These are phyloP conservation scores for Lasiommata megera DNA, from an alignment of 2,888 invertebrate genomes.

Conservation along the genomic window DNA sequence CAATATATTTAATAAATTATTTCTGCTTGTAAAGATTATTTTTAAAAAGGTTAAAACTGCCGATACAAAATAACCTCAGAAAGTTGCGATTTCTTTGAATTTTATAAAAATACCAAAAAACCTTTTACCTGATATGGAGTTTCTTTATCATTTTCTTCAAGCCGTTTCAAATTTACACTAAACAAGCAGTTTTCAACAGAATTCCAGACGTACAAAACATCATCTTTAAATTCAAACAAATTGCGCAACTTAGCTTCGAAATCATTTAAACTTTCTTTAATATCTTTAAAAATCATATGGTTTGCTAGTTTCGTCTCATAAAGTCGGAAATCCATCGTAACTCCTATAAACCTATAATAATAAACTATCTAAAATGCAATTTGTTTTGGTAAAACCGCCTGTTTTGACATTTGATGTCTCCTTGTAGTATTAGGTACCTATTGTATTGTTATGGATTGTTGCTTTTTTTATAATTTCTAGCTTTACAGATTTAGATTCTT, in stretches of 20 bases:
- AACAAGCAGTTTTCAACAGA: constrained; percentile 83
- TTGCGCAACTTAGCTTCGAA: constrained; percentile 81
- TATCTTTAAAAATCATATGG: constrained; percentile 82
- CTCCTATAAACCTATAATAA: not conserved
- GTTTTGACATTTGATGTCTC: no score
- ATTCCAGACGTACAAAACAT: constrained; percentile 86
- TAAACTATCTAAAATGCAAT: no score
- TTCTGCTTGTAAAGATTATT: no score
- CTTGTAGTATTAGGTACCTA: no score
- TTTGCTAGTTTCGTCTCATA: constrained; percentile 82
- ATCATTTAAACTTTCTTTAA: constrained; percentile 77
- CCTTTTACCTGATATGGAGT: constrained; percentile 82
- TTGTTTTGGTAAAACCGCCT: no score
- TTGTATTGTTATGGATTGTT: no score
- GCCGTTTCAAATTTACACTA: constrained; percentile 80
- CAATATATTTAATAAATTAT: no score
- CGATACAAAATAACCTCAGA: constrained; percentile 6
- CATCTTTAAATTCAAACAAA: constrained; percentile 83
- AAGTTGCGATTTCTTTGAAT: no score
- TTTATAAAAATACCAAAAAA: no score
- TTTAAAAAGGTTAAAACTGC: not conserved
- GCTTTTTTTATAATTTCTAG: no score
- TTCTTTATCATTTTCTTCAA: constrained; percentile 71
- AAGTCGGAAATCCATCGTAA: constrained; percentile 79
- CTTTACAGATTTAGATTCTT: no score